phyloP scores from a whole-genome alignment of 2,797 vertebrate species.

The Dromococcyx pavoninus region DNA sequence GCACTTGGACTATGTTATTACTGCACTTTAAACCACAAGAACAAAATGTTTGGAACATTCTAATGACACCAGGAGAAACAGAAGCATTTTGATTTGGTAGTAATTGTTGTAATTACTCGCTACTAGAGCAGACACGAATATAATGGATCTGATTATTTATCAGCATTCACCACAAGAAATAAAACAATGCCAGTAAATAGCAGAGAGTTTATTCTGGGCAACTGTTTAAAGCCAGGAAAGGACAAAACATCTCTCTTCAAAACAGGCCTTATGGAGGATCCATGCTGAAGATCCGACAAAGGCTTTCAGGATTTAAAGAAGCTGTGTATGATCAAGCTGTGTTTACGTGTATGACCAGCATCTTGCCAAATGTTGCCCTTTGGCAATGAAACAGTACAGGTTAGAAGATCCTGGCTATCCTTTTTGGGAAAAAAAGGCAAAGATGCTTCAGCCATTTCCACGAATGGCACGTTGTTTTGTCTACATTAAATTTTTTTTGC shows the following conservation, averaged over 20 bases:
- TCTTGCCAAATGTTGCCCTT: background rate
- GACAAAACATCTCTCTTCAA: slow-evolving; percentile 11
- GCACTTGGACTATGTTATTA: slow-evolving; percentile 15
- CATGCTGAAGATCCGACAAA: background rate
- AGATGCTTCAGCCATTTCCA: background rate
- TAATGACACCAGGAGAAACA: slow-evolving; percentile 63
- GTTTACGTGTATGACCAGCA: too few relatives aligned
- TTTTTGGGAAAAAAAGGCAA: background rate
- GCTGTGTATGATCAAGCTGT: background rate
- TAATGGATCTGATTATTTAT: slow-evolving; percentile 63
- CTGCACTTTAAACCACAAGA: slow-evolving; percentile 36
- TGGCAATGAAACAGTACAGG: background rate
- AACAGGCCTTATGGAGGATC: background rate
- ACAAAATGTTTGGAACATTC: slow-evolving; percentile 63
- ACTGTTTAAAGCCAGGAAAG: slow-evolving; percentile 21
- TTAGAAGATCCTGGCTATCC: background rate
- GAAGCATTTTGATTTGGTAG: slow-evolving; percentile 52
- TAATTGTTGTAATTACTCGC: slow-evolving; percentile 65
- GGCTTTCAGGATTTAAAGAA: background rate
- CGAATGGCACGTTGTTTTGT: rapidly evolving
- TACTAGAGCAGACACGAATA: slow-evolving; percentile 13
- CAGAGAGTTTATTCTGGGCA: slow-evolving; percentile 17
- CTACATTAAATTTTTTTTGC: background rate
- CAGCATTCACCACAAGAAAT: slow-evolving; percentile 42
- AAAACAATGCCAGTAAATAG: slow-evolving; percentile 48